These are phyloP conservation scores for Podabrus alpinus DNA, from an alignment of 2,888 invertebrate species.

Conservation along the genomic window DNA sequence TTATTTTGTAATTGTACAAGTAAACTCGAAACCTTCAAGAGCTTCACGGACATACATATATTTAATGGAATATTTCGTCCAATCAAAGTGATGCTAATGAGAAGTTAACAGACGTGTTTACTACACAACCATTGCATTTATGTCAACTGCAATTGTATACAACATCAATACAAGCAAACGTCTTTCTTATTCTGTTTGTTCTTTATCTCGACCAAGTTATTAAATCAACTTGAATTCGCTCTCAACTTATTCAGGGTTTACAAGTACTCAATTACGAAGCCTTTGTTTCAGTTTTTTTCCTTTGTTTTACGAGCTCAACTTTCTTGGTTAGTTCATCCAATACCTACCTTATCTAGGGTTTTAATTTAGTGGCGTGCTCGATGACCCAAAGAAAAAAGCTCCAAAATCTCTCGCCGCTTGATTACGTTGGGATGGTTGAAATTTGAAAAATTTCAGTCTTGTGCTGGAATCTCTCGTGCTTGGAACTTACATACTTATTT, in stretches of 20 bases:
- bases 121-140: conserved; percentile 40
- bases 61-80: conserved; percentile 27
- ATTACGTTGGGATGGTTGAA: neutral
- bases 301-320: neutral
- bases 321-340: neutral
- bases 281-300: neutral
- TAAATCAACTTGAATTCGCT: conserved; percentile 13
- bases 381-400: neutral
- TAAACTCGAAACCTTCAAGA: conserved; percentile 7
- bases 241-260: conserved; percentile 5
- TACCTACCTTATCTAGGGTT: neutral
- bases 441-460: neutral
- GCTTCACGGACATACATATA: conserved; percentile 9
- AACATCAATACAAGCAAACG: conserved; percentile 39
- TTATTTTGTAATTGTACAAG: neutral
- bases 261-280: neutral
- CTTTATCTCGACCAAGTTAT: conserved; percentile 13
- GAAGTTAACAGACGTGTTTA: conserved; percentile 38
- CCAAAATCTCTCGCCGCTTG: neutral
- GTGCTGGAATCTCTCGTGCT: neutral
- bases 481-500: neutral
- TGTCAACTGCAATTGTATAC: conserved; percentile 39
- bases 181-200: conserved; percentile 32
- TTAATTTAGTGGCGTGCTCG: neutral
- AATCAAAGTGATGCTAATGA: conserved; percentile 39